Conservation (phyloP, 2,113 vertebrate species). For the Myiopsitta monachus region DNA sequence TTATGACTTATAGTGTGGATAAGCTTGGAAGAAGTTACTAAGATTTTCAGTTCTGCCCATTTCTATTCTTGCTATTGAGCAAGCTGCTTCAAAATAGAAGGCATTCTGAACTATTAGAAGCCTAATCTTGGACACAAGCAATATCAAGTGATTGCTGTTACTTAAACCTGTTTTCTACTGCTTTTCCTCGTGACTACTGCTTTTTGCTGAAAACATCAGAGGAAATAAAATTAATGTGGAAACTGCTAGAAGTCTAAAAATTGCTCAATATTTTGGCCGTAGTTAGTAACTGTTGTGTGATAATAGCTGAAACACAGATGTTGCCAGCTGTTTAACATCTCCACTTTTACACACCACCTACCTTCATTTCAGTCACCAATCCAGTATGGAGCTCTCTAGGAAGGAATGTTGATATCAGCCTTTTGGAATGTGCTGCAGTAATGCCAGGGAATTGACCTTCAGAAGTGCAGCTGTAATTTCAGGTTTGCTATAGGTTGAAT, state of each 20-base stretch:
- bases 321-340: constrained; percentile 27
- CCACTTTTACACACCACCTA: background rate
- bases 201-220: background rate
- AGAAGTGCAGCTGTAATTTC: background rate
- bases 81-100: background rate
- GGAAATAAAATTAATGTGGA: background rate
- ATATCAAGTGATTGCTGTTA: background rate
- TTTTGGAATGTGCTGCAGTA: constrained; percentile 33
- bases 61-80: background rate
- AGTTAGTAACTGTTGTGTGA: background rate
- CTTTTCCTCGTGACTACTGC: background rate
- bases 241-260: background rate
- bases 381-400: constrained; percentile 10
- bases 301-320: constrained; percentile 45
- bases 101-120: background rate
- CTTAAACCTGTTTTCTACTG: background rate
- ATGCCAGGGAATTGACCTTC: background rate
- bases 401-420: constrained; percentile 44
- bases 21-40: background rate
- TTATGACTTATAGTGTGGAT: background rate
- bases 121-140: background rate
- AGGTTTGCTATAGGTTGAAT: background rate
- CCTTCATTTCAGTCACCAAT: background rate
- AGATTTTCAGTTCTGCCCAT: background rate
- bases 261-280: constrained; percentile 13